phyloP scores from a whole-genome alignment of 1,140 invertebrate species.

The Dendrolimus kikuchii region DNA sequence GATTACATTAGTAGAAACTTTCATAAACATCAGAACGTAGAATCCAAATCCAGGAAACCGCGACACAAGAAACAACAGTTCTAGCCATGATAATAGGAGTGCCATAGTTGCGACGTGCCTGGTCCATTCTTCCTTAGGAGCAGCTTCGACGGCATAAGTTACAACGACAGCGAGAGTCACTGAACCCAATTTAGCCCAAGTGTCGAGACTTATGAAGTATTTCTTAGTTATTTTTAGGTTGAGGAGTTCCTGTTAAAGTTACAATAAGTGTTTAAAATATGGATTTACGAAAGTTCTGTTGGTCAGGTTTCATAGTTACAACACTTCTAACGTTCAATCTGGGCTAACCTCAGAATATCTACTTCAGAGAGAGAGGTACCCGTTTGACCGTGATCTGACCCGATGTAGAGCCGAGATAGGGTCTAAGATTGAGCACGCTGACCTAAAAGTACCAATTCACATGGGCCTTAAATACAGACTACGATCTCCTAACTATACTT shows the following conservation, averaged over 20 bases:
- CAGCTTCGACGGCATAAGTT: conserved; percentile 24
- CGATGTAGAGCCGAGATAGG: too few species aligned
- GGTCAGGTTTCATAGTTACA: too few species aligned
- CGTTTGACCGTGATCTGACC: too few species aligned
- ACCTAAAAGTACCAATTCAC: too few species aligned
- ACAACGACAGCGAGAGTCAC: conserved; percentile 38
- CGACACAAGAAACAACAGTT: conserved; percentile 71
- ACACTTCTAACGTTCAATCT: too few species aligned
- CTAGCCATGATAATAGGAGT: conserved; percentile 69
- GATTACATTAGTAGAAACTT: conserved; percentile 64
- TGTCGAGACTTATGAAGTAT: conserved; percentile 64
- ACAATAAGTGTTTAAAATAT: too few species aligned
- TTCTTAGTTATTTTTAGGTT: conserved; percentile 54
- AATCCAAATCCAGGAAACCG: conserved; percentile 71
- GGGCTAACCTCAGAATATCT: too few species aligned
- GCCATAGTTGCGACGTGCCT: conserved; percentile 68
- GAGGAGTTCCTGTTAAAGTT: conserved; percentile 64
- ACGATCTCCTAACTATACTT: too few species aligned
- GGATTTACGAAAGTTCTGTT: too few species aligned
- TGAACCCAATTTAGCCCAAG: conserved; percentile 64
- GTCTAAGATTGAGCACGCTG: too few species aligned
- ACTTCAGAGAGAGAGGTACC: too few species aligned
- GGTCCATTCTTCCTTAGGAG: conserved; percentile 45
- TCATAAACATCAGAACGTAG: conserved; percentile 72
- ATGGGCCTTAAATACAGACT: too few species aligned